These are phyloP conservation scores for Drosophila anomalata DNA, from an alignment of 2,888 invertebrate species.

Conservation along the genomic window DNA sequence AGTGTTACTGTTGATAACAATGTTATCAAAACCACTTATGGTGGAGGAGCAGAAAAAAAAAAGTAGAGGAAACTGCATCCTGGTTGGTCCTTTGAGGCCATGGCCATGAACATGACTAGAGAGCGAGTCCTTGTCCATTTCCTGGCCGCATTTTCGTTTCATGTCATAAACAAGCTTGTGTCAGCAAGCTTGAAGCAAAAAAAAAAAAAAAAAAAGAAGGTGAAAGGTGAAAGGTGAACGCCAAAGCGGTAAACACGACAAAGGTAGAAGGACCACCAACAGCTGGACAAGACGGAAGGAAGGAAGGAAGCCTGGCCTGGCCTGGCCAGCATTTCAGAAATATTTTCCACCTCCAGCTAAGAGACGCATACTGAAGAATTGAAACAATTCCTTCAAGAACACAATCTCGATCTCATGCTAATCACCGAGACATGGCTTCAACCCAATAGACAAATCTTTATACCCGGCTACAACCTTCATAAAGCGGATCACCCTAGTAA, in stretches of 20 bases:
- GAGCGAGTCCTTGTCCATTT: conserved; percentile 12
- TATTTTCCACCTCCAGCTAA: not conserved
- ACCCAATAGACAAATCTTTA: too few relatives aligned
- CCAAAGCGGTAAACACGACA: too few relatives aligned
- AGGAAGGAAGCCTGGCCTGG: too few relatives aligned
- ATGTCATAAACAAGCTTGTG: conserved; percentile 47
- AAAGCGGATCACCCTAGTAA: too few relatives aligned
- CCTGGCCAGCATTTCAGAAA: too few relatives aligned
- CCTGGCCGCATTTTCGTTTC: conserved; percentile 42
- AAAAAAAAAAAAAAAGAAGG: not conserved
- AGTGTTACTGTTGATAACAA: conserved; percentile 13
- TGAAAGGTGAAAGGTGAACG: not conserved
- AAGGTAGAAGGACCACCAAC: too few relatives aligned
- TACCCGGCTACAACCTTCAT: too few relatives aligned
- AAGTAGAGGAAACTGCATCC: not conserved
- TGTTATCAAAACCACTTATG: conserved; percentile 21
- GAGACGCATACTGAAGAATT: too few relatives aligned
- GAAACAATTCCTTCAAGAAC: too few relatives aligned
- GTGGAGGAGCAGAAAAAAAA: not conserved
- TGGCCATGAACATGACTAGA: conserved; percentile 27
- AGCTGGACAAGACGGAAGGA: too few relatives aligned
- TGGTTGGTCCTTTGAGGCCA: conserved; percentile 5
- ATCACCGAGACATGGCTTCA: too few relatives aligned
- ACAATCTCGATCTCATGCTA: too few relatives aligned
- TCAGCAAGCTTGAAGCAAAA: conserved; percentile 3